phyloP scores from a whole-genome alignment of 2,113 vertebrate species.

The Hystrix brachyura region DNA sequence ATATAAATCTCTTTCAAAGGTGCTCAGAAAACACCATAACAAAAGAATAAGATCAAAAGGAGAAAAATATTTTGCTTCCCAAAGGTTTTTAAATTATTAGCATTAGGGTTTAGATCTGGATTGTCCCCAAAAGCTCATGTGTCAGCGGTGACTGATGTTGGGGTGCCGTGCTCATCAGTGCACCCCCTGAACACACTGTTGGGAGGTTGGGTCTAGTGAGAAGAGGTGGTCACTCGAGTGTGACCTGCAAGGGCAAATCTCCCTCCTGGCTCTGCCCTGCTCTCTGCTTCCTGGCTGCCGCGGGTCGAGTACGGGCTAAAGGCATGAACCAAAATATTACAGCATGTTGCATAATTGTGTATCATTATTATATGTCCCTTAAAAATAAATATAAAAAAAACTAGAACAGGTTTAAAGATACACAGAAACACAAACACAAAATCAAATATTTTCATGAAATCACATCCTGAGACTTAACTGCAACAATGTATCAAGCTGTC shows the following conservation, averaged over 20 bases:
- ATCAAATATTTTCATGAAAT: neutral
- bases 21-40: neutral
- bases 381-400: neutral
- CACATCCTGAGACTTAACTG: neutral
- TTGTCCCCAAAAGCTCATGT: neutral
- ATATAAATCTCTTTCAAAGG: neutral
- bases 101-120: neutral
- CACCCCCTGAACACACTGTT: neutral
- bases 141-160: too few species aligned
- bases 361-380: neutral
- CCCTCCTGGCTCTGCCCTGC: neutral
- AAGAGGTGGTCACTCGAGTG: too few species aligned
- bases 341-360: neutral
- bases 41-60: neutral
- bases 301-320: neutral
- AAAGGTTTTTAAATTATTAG: neutral
- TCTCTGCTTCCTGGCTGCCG: neutral
- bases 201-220: neutral
- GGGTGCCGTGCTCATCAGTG: neutral
- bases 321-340: neutral
- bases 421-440: neutral
- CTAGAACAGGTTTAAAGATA: neutral
- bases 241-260: neutral
- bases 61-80: constrained; percentile 20
- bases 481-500: neutral